phyloP scores from a whole-genome alignment of 2,113 vertebrate species.

The Notiomystis cincta region DNA sequence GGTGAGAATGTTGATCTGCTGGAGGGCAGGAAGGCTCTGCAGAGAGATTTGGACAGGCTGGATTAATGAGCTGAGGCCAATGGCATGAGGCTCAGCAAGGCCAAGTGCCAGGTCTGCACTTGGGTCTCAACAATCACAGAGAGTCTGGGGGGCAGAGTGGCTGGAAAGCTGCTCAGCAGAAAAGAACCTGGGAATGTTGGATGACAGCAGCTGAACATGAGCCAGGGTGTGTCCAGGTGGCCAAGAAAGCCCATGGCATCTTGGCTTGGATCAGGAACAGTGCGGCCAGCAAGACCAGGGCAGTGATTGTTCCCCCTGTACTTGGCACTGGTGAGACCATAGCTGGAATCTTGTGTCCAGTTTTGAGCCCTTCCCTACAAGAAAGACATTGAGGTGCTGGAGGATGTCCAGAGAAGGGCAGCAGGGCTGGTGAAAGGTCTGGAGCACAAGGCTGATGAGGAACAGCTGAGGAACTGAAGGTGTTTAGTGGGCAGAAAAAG shows the following conservation, averaged over 20 bases:
- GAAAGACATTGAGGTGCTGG: background rate
- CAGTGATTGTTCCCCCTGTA: background rate
- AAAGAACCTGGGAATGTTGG: background rate
- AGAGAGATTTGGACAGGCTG: background rate
- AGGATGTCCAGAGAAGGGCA: background rate
- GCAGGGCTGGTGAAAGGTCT: background rate
- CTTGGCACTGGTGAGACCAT: background rate
- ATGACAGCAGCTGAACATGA: background rate
- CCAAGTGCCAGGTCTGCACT: background rate
- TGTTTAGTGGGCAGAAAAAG: background rate
- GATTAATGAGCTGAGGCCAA: background rate
- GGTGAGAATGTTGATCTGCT: background rate
- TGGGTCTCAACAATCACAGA: background rate
- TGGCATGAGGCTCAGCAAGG: background rate
- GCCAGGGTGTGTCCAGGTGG: background rate
- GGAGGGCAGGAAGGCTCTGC: background rate
- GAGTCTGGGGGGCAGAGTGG: background rate
- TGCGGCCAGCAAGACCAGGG: background rate
- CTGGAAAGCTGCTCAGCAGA: background rate
- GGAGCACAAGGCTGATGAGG: background rate
- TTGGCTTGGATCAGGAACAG: background rate
- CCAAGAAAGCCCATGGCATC: background rate
- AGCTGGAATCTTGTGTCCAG: background rate
- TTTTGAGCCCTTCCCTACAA: background rate
- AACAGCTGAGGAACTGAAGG: background rate